Evolutionary conservation across 2,888 invertebrate species (phyloP).

Genomic region (Hofmannophila pseudospretella): DNA sequence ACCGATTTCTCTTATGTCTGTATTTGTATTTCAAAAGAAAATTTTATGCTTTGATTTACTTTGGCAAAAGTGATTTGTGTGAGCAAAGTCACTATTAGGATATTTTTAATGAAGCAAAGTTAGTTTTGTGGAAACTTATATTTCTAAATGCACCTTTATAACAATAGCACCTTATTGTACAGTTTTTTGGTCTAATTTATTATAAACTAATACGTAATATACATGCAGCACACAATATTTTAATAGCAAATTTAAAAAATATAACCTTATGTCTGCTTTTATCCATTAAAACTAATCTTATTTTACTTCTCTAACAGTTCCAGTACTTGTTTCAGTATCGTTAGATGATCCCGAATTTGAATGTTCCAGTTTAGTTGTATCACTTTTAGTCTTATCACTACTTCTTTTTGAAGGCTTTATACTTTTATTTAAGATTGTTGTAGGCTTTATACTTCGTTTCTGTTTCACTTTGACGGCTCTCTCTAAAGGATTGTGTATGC

Average conservation of each 20-base stretch:
- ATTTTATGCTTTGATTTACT: no score
- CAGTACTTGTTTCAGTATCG: constrained; percentile 72
- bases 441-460: constrained; percentile 45
- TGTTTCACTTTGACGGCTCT: constrained; percentile 61
- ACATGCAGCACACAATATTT: no score
- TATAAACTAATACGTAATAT: no score
- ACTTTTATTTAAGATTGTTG: constrained; percentile 44
- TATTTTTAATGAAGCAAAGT: no score
- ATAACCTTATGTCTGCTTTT: neutral
- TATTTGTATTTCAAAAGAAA: no score
- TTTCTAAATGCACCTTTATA: constrained; percentile 27
- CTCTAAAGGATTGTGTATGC: constrained; percentile 62
- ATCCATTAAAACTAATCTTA: neutral
- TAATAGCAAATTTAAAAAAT: no score
- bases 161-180: neutral
- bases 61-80: no score
- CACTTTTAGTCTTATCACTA: constrained; percentile 36
- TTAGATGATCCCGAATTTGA: constrained; percentile 79
- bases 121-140: constrained; percentile 11
- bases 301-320: constrained; percentile 60
- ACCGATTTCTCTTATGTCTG: no score
- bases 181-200: constrained; percentile 12
- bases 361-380: constrained; percentile 56
- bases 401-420: constrained; percentile 35
- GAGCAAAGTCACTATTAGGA: no score